Conservation (phyloP, 2,113 vertebrate genomes). For the Neolamprologus variostigma region DNA sequence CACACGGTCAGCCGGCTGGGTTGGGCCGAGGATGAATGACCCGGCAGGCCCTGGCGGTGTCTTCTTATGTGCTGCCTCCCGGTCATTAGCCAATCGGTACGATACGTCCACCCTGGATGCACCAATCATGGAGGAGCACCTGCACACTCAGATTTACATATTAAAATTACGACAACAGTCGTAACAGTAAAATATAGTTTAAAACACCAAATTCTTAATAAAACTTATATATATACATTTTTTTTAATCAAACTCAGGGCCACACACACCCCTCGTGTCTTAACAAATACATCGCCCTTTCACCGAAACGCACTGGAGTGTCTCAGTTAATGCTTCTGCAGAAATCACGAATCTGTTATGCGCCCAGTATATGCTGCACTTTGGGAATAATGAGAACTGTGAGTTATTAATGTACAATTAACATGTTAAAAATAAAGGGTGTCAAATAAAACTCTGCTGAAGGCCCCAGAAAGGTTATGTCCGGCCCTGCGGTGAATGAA, state of each 20-base stretch:
- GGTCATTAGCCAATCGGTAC: no score
- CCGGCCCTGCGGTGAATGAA: not conserved
- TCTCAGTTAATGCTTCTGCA: not conserved
- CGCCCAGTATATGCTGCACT: not conserved
- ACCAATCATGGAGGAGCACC: not conserved
- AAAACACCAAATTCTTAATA: not conserved
- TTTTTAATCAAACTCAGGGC: not conserved
- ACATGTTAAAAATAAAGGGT: not conserved
- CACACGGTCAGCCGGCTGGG: rapidly evolving
- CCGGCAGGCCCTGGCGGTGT: rapidly evolving
- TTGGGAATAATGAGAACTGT: not conserved
- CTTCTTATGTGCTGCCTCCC: not conserved
- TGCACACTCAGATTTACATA: not conserved
- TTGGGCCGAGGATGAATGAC: not conserved
- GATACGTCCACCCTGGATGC: no score
- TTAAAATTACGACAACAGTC: not conserved
- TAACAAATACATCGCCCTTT: not conserved
- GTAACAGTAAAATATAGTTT: not conserved
- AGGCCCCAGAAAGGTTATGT: not conserved
- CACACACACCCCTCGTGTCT: not conserved
- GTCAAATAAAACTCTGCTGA: not conserved
- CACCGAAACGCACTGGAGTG: rapidly evolving
- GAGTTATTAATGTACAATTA: not conserved
- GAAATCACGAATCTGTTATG: not conserved
- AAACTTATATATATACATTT: not conserved